Base-by-base conservation (phyloP, 2,888 invertebrate species). In the Seira musarum region DNA sequence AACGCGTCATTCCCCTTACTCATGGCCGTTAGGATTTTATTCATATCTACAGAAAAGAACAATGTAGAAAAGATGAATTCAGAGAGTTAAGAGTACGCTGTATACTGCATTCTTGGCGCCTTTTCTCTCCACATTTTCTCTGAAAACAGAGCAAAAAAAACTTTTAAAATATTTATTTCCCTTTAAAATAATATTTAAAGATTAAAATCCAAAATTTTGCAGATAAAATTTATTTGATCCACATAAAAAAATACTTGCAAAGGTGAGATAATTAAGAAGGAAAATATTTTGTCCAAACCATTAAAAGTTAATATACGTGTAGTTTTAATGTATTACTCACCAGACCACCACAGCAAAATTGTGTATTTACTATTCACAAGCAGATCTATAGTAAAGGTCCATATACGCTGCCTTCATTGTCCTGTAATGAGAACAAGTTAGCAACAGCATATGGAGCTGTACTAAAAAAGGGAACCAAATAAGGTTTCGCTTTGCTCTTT, bases 1-100 rank as follows among this genome's bases (percentile, higher is more conserved):
- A 80, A 74, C 49, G 80, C 80, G 80, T 80, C 80, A 69, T 73
- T 80, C 73, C 69, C 74, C 80, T 79, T 73, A 80, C 73, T 68
- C 68, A 74, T 71, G 74, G 69, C 80, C 80, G 80, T 80, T 80
- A 73, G 19, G 49, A 80, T 46, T 22, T 63, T 72, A 73, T 74
- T 19, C 35, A 49, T 64, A 24, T 64, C 24, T n/a, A n/a, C n/a
- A n/a, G n/a, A n/a, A n/a, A n/a, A n/a, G n/a, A n/a, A n/a, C n/a
- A n/a, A n/a, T n/a, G n/a, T n/a, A n/a, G n/a, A n/a, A n/a, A n/a
- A n/a, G n/a, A n/a, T n/a, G n/a, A n/a, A n/a, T n/a, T n/a, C n/a
- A n/a, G n/a, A n/a, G n/a, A n/a, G n/a, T 22, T 30, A 30, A 24
- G 1, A 30, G 19, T 13, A 22, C 63, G 19, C 63, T 25, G 25